Conservation (phyloP, 2,113 vertebrate species). For the Tor tambroides region DNA sequence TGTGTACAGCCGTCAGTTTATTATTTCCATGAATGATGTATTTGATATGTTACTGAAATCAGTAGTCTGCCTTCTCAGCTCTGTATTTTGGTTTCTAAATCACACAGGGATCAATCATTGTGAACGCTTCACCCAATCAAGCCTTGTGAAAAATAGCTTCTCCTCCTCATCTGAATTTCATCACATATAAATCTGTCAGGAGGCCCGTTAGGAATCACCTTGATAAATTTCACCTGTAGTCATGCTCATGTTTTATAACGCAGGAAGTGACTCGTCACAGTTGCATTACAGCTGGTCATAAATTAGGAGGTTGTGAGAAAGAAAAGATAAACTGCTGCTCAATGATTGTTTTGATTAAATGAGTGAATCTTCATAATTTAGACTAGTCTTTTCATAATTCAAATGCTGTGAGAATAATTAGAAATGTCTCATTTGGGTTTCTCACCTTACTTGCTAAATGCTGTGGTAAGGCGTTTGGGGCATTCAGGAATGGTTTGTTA, state of each 20-base stretch:
- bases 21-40: background rate
- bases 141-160: background rate
- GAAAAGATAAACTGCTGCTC: conserved; percentile 5
- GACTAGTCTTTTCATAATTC: background rate
- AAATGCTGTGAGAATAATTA: background rate
- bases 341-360: conserved; percentile 12
- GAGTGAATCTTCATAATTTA: conserved; percentile 2
- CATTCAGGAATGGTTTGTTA: background rate
- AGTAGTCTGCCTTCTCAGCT: background rate
- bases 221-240: conserved; percentile 26
- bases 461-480: background rate
- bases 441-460: background rate
- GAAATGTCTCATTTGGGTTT: background rate
- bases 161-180: background rate
- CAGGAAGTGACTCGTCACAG: conserved; percentile 6
- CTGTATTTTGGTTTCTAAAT: background rate
- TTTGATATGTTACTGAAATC: background rate
- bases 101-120: background rate
- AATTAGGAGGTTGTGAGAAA: conserved; percentile 13
- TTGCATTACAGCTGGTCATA: background rate
- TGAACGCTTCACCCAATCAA: background rate
- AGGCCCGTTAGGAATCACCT: conserved; percentile 3
- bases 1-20: background rate
- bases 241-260: background rate
- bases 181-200: conserved; percentile 6